Percentiles rank a stretch among this genome's conserved stretches.
Conservation (phyloP, 2,797 vertebrate genomes). For the Paguma larvata region DNA sequence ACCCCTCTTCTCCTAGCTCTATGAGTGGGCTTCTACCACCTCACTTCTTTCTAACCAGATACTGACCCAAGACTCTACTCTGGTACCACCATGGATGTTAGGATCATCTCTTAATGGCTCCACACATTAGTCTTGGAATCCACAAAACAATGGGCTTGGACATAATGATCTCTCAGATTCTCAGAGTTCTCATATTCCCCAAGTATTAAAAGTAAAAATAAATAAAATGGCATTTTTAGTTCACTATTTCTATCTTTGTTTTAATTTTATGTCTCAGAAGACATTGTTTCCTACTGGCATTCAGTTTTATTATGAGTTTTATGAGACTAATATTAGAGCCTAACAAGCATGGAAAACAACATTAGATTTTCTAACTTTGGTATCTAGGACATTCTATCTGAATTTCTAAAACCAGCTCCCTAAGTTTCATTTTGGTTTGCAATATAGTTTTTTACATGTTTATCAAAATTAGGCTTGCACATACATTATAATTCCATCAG, state of each 20-base stretch:
- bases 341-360: background rate
- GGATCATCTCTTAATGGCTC: background rate
- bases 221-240: background rate
- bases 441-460: background rate
- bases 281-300: background rate
- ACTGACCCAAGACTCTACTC: background rate
- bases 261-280: background rate
- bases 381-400: background rate
- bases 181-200: background rate
- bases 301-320: background rate
- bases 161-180: background rate
- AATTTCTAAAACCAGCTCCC: background rate
- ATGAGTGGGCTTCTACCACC: background rate
- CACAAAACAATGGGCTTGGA: background rate
- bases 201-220: background rate
- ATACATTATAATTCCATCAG: background rate
- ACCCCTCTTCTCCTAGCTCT: background rate
- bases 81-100: background rate
- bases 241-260: background rate
- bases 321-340: background rate
- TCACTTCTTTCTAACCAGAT: background rate
- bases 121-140: background rate
- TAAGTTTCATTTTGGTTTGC: constrained; percentile 20
- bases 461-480: constrained; percentile 1
- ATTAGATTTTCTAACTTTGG: background rate